Evolutionary conservation across 2,888 invertebrate species (phyloP).

Genomic region (Spatulosminthurus flaviceps): DNA sequence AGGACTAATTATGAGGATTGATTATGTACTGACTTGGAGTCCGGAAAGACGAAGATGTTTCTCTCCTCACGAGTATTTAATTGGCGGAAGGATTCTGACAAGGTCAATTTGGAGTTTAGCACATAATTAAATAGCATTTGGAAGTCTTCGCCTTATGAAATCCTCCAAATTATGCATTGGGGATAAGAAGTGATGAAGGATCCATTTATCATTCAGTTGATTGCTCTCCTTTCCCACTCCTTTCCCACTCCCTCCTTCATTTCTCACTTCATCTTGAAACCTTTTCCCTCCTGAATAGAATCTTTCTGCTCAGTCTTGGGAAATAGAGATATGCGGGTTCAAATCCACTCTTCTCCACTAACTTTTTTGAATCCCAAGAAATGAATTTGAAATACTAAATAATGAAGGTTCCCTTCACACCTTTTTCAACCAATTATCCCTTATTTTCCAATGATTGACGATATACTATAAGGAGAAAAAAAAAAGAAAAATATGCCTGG

Average conservation of each 20-base stretch:
- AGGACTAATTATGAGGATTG: not conserved
- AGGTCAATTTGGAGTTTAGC: not conserved
- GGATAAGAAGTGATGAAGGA: slow-evolving; percentile 3
- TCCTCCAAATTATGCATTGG: not conserved
- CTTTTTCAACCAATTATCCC: too few species aligned
- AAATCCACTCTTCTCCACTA: too few species aligned
- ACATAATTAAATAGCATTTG: slow-evolving; percentile 6
- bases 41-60: too few species aligned
- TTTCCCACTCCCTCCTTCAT: not conserved
- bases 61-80: too few species aligned
- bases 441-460: too few species aligned
- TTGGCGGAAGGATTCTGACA: not conserved
- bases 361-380: too few species aligned
- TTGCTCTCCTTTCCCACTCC: not conserved
- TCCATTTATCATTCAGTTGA: slow-evolving; percentile 14
- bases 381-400: too few species aligned
- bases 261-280: not conserved
- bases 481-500: too few species aligned
- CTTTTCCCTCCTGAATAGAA: not conserved
- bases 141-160: not conserved
- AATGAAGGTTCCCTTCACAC: too few species aligned
- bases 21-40: not conserved
- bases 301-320: too few species aligned
- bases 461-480: too few species aligned
- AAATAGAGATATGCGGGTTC: too few species aligned